Evolutionary conservation across 2,797 vertebrate species (phyloP).

Genomic region (Epinephelus malabaricus): DNA sequence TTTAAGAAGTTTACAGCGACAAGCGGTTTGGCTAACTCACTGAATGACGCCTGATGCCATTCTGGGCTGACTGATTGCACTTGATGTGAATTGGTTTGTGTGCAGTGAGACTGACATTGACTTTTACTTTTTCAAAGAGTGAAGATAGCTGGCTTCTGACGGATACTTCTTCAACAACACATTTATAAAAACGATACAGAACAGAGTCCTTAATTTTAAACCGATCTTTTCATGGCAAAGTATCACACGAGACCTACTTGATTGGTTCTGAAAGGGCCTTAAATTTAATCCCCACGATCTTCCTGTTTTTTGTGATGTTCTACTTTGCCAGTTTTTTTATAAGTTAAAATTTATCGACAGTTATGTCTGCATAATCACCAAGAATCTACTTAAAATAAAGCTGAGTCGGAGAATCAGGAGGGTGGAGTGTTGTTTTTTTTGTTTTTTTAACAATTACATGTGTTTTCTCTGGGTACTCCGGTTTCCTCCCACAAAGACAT

Average conservation of each 20-base stretch:
- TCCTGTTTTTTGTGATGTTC: slow-evolving; percentile 72
- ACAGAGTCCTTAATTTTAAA: slow-evolving; percentile 58
- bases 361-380: slow-evolving; percentile 70
- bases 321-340: slow-evolving; percentile 75
- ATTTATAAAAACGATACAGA: slow-evolving; percentile 40
- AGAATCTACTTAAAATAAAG: slow-evolving; percentile 78
- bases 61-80: slow-evolving; percentile 23
- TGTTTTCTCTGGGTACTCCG: too few species aligned
- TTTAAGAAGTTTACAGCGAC: slow-evolving; percentile 6
- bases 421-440: slow-evolving; percentile 38
- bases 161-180: slow-evolving; percentile 60
- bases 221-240: slow-evolving; percentile 39
- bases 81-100: slow-evolving; percentile 27
- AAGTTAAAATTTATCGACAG: slow-evolving; percentile 71
- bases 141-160: slow-evolving; percentile 62
- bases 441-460: neutral
- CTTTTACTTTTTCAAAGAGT: slow-evolving; percentile 30
- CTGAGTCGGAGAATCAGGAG: slow-evolving; percentile 55
- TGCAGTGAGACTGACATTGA: slow-evolving; percentile 29
- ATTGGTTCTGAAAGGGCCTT: slow-evolving; percentile 68
- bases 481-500: too few species aligned
- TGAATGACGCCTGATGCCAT: slow-evolving; percentile 27
- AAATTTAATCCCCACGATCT: slow-evolving; percentile 48
- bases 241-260: slow-evolving; percentile 34
- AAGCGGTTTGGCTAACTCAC: slow-evolving; percentile 2